Evolutionary conservation across 2,888 invertebrate genomes (phyloP).

Genomic region (Entomobrya multifasciata): DNA sequence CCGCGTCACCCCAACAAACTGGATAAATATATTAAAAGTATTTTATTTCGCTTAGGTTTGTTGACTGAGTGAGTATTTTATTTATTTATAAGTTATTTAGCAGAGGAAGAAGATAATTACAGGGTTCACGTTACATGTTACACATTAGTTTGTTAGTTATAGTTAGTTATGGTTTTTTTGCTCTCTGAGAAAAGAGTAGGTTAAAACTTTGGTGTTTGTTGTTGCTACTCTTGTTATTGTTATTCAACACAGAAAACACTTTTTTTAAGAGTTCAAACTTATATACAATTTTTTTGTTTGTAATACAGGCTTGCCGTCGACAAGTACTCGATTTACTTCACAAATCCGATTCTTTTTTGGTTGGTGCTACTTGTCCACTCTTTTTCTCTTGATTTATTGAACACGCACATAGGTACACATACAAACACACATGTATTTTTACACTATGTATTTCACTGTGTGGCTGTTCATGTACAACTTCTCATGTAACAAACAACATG

Average conservation of each 20-base stretch:
- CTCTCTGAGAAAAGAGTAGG: neutral
- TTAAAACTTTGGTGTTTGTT: too few species aligned
- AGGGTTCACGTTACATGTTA: slow-evolving; percentile 47
- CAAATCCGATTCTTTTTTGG: too few species aligned
- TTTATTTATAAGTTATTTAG: slow-evolving; percentile 65
- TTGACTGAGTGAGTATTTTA: neutral
- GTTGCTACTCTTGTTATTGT: too few species aligned
- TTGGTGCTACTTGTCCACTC: slow-evolving; percentile 1
- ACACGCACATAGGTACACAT: slow-evolving; percentile 1
- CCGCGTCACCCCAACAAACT: slow-evolving; percentile 19
- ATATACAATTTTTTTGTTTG: too few species aligned
- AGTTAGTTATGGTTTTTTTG: neutral
- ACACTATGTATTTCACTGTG: neutral
- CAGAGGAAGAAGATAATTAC: slow-evolving; percentile 71
- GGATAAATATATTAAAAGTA: slow-evolving; percentile 2
- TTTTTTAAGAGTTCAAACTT: too few species aligned
- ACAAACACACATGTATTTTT: too few species aligned
- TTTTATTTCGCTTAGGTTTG: neutral
- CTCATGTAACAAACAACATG: slow-evolving; percentile 48
- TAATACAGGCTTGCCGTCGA: too few species aligned
- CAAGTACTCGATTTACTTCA: too few species aligned
- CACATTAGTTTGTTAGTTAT: slow-evolving; percentile 34
- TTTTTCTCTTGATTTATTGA: slow-evolving; percentile 48
- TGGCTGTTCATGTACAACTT: slow-evolving; percentile 13
- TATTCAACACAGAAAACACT: too few species aligned